phyloP scores from a whole-genome alignment of 2,888 invertebrate genomes.

The Ennomos quercinarius region DNA sequence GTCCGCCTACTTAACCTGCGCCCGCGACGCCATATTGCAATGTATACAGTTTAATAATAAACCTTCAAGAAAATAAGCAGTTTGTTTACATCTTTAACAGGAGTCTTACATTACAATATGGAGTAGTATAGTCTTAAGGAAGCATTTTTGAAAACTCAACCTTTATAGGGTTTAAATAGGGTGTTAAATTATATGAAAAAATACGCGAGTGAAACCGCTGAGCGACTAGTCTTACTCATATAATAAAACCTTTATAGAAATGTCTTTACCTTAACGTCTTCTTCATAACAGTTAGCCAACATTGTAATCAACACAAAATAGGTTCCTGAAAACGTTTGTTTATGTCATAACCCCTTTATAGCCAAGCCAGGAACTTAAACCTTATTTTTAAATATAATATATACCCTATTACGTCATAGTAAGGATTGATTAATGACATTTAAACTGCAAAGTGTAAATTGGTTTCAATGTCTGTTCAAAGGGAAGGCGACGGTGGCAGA shows the following conservation, averaged over 20 bases:
- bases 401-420: background rate
- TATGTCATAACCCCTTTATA: slow-evolving; percentile 5
- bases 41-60: too few relatives aligned
- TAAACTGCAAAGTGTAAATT: slow-evolving; percentile 22
- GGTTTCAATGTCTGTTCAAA: slow-evolving; percentile 28
- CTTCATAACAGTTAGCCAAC: slow-evolving; percentile 2
- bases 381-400: background rate
- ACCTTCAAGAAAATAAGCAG: too few relatives aligned
- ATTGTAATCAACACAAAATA: background rate
- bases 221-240: too few relatives aligned
- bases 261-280: background rate
- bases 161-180: too few relatives aligned
- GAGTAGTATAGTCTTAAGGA: too few relatives aligned
- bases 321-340: slow-evolving; percentile 12
- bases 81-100: too few relatives aligned
- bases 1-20: too few relatives aligned
- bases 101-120: too few relatives aligned
- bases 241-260: background rate
- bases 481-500: slow-evolving; percentile 61
- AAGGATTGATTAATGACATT: slow-evolving; percentile 32
- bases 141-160: too few relatives aligned
- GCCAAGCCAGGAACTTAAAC: background rate
- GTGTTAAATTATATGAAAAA: too few relatives aligned
- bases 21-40: too few relatives aligned
- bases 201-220: too few relatives aligned